Evolutionary conservation across 2,797 vertebrate species (phyloP).

Genomic region (Eurystomus glaucurus): DNA sequence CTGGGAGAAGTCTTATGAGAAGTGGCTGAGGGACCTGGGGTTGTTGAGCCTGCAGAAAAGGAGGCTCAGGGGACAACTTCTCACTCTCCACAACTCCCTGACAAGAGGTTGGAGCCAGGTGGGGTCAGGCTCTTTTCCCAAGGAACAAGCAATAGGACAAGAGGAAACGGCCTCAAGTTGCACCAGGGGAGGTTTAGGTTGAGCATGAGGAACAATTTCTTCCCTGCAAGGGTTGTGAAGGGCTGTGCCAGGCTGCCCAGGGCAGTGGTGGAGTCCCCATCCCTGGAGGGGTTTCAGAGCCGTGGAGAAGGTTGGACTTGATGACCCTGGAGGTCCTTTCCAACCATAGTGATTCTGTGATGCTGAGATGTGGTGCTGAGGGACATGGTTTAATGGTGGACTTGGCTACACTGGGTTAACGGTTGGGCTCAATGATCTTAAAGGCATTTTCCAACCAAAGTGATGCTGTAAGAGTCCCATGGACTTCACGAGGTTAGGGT

Average conservation of each 20-base stretch:
- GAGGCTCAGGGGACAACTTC: neutral
- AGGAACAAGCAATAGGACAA: neutral
- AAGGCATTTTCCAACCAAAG: neutral
- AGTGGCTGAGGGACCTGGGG: neutral
- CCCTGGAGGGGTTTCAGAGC: neutral
- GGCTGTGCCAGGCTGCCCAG: neutral
- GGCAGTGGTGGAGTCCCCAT: neutral
- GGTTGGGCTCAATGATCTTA: neutral
- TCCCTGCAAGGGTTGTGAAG: neutral
- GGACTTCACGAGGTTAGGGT: fast-evolving
- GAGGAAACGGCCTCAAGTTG: neutral
- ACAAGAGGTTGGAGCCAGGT: neutral
- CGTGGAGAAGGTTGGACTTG: too few relatives aligned
- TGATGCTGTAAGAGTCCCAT: neutral
- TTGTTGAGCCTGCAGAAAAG: neutral
- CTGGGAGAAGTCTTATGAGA: neutral
- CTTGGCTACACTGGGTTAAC: neutral
- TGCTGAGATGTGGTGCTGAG: neutral
- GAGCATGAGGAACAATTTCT: neutral
- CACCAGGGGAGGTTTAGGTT: neutral
- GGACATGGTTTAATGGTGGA: neutral
- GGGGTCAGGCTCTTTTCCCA: neutral
- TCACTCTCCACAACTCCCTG: neutral
- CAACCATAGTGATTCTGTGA: too few relatives aligned
- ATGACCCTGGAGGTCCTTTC: too few relatives aligned